A percentile compares a stretch with the other conserved stretches of the same genome.
phyloP scores from a whole-genome alignment of 2,888 invertebrate genomes.

The Tupiocoris notatus region DNA sequence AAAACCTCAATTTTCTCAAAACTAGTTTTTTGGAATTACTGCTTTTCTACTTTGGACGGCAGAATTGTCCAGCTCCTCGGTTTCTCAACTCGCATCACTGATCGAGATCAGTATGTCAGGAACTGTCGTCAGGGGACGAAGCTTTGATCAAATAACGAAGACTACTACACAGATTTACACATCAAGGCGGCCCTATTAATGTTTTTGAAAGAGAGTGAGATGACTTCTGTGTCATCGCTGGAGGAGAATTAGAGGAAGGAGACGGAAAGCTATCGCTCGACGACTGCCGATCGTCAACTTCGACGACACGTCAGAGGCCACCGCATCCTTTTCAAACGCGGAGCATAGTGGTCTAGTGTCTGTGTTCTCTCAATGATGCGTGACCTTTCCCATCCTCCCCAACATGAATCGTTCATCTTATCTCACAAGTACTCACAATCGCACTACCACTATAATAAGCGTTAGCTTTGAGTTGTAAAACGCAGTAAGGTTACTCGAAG shows the following conservation, averaged over 20 bases:
- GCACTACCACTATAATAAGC: too few species aligned
- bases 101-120: slow-evolving; percentile 32
- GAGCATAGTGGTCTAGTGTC: slow-evolving; percentile 27
- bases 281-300: not conserved
- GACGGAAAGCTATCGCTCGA: not conserved
- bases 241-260: not conserved
- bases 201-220: not conserved
- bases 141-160: slow-evolving; percentile 35
- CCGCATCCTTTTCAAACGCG: not conserved
- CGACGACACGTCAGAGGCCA: not conserved
- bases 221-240: too few species aligned
- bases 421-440: too few species aligned
- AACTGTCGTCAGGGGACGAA: slow-evolving; percentile 18
- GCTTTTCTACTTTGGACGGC: too few species aligned
- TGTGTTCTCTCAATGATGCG: slow-evolving; percentile 33
- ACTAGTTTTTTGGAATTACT: too few species aligned
- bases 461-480: too few species aligned
- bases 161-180: slow-evolving; percentile 7
- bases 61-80: not conserved
- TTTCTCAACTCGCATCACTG: slow-evolving; percentile 4
- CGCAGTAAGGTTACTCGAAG: too few species aligned
- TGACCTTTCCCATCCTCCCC: too few species aligned
- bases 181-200: slow-evolving; percentile 36
- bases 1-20: too few species aligned
- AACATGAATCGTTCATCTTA: too few species aligned